phyloP scores from a whole-genome alignment of 2,888 invertebrate genomes.

The Protonemura montana region DNA sequence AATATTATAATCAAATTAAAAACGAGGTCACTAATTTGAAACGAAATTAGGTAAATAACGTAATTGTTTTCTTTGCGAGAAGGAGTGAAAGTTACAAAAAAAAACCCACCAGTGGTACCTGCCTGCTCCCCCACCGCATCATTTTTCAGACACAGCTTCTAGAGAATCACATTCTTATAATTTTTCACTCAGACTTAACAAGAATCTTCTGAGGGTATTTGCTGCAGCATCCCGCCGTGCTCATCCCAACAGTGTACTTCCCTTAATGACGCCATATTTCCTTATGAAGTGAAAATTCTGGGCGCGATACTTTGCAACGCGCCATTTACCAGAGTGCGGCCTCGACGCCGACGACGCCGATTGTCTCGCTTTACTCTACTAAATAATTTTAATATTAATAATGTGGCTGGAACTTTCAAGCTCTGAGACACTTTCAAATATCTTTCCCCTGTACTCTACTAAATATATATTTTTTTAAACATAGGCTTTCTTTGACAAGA shows the following conservation, averaged over 20 bases:
- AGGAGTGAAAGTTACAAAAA: slow-evolving; percentile 27
- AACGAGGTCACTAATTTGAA: slow-evolving; percentile 42
- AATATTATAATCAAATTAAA: slow-evolving; percentile 38
- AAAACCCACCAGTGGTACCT: background rate
- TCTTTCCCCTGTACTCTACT: background rate
- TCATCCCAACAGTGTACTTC: slow-evolving; percentile 40
- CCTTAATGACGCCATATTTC: slow-evolving; percentile 46
- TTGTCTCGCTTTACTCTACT: slow-evolving; percentile 19
- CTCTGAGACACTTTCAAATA: background rate
- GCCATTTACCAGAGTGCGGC: slow-evolving; percentile 40
- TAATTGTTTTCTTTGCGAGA: slow-evolving; percentile 40
- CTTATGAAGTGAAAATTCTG: slow-evolving; percentile 47
- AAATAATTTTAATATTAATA: slow-evolving; percentile 12
- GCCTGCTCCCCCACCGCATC: background rate
- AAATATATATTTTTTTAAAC: too few relatives aligned
- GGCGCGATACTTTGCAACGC: slow-evolving; percentile 44
- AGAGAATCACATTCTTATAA: slow-evolving; percentile 31
- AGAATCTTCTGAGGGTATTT: slow-evolving; percentile 1
- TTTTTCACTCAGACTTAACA: slow-evolving; percentile 40
- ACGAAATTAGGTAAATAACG: slow-evolving; percentile 38
- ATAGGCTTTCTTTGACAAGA: too few relatives aligned
- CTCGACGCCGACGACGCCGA: background rate
- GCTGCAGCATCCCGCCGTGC: background rate
- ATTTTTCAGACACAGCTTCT: slow-evolving; percentile 13
- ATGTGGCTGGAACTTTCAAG: background rate